phyloP scores from a whole-genome alignment of 92 coral and sea anemone species.

The Phenganax marumi region DNA sequence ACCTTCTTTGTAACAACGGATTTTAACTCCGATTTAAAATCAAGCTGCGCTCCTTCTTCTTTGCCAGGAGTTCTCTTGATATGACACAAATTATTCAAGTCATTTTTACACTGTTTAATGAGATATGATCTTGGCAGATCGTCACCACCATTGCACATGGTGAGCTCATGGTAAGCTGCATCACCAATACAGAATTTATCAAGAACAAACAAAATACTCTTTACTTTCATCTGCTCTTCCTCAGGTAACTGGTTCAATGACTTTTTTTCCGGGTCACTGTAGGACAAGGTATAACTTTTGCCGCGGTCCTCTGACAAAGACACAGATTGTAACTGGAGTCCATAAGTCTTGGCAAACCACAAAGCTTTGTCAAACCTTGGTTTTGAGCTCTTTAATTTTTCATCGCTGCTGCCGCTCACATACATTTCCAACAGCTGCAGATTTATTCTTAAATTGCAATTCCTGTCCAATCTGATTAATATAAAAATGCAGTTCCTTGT shows the following conservation, averaged over 20 bases:
- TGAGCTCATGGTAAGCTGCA: constrained; percentile 57
- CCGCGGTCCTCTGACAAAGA: background rate
- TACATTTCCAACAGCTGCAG: background rate
- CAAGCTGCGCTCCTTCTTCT: constrained; percentile 60
- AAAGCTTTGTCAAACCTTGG: constrained; percentile 8
- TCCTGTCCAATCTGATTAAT: background rate
- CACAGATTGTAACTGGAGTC: background rate
- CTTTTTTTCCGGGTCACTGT: background rate
- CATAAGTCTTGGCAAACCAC: constrained; percentile 2
- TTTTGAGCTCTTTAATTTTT: background rate
- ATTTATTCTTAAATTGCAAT: background rate
- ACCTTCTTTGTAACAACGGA: background rate
- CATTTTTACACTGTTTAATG: constrained; percentile 51
- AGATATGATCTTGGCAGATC: constrained; percentile 58
- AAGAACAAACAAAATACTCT: background rate
- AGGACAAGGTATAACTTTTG: background rate
- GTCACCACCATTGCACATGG: constrained; percentile 15
- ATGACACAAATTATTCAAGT: constrained; percentile 52
- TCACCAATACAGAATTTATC: constrained; percentile 58
- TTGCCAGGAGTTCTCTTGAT: constrained; percentile 48
- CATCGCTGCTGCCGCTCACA: constrained; percentile 1
- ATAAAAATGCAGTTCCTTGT: background rate
- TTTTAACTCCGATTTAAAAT: constrained; percentile 40
- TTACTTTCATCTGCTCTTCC: background rate
- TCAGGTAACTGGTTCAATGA: background rate